Conservation (phyloP, 2,888 invertebrate genomes). For the Sepioteuthis lessoniana region DNA sequence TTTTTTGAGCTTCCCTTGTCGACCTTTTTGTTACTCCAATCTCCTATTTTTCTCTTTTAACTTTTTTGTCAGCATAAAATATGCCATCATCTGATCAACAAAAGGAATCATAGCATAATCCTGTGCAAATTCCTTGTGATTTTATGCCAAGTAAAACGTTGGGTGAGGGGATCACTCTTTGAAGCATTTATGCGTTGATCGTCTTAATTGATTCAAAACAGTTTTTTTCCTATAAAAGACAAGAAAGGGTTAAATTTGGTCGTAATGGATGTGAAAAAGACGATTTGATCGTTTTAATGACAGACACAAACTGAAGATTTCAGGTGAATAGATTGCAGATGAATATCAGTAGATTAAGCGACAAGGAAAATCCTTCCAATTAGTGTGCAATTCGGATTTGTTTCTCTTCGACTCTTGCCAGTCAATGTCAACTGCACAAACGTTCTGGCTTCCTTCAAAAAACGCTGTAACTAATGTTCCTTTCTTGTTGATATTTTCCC, state of each 20-base stretch:
- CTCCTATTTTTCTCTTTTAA: not conserved
- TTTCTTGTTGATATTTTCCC: not conserved
- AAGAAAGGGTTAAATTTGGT: not conserved
- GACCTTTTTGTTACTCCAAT: not conserved
- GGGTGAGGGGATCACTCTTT: not conserved
- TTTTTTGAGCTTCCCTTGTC: not conserved
- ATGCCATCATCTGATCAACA: conserved; percentile 4
- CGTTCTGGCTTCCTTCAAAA: not conserved
- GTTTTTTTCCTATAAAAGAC: not conserved
- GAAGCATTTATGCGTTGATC: not conserved
- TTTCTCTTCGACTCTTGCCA: not conserved
- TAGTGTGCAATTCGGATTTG: not conserved
- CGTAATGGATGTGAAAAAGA: not conserved
- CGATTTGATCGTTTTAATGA: conserved; percentile 1
- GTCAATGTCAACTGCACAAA: not conserved
- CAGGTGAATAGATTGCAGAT: conserved; percentile 11
- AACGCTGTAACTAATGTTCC: not conserved
- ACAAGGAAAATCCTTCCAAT: not conserved
- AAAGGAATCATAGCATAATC: not conserved
- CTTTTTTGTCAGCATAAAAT: not conserved
- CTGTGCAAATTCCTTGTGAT: not conserved
- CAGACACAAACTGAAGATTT: not conserved
- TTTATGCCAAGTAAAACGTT: not conserved
- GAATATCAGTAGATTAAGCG: not conserved
- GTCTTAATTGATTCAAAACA: not conserved